Conservation (phyloP, 2,888 invertebrate species). For the Mythimna lalbum region DNA sequence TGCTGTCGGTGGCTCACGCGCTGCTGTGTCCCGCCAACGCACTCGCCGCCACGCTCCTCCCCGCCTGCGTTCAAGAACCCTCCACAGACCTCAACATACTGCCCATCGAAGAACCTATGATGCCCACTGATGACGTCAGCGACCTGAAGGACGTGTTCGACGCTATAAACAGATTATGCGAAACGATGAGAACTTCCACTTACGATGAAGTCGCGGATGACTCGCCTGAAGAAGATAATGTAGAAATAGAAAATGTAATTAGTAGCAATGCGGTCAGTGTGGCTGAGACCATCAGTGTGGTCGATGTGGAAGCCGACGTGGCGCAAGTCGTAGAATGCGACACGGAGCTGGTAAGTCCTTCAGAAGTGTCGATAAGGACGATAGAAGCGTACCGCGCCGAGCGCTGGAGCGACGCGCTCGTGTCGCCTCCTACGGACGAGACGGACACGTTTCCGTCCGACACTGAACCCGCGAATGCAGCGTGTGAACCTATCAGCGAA, state of each 20-base stretch:
- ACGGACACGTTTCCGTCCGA: conserved; percentile 69
- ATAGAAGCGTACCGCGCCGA: conserved; percentile 71
- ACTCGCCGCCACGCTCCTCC: conserved; percentile 65
- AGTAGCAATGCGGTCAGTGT: conserved; percentile 35
- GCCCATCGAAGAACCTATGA: conserved; percentile 78
- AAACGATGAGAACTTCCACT: conserved; percentile 85
- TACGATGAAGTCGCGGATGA: conserved; percentile 69
- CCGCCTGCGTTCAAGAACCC: conserved; percentile 63
- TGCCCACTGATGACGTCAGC: conserved; percentile 81
- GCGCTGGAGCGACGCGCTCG: conserved; percentile 75
- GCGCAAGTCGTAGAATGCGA: conserved; percentile 57
- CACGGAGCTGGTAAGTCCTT: conserved; percentile 71
- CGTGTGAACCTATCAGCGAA: conserved; percentile 79
- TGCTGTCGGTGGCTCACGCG: conserved; percentile 78
- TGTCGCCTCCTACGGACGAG: conserved; percentile 73
- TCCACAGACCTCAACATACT: conserved; percentile 58
- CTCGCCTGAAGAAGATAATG: conserved; percentile 23
- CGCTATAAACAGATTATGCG: conserved; percentile 87
- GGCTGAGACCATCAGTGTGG: conserved; percentile 25
- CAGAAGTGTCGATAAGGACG: conserved; percentile 70
- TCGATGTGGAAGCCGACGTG: conserved; percentile 45
- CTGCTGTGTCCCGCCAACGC: conserved; percentile 80
- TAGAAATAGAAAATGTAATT: conserved; percentile 36
- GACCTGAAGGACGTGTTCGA: conserved; percentile 87
- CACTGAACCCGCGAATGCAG: conserved; percentile 65